phyloP scores from a whole-genome alignment of 1,140 invertebrate species.

The Marisa cornuarietis region DNA sequence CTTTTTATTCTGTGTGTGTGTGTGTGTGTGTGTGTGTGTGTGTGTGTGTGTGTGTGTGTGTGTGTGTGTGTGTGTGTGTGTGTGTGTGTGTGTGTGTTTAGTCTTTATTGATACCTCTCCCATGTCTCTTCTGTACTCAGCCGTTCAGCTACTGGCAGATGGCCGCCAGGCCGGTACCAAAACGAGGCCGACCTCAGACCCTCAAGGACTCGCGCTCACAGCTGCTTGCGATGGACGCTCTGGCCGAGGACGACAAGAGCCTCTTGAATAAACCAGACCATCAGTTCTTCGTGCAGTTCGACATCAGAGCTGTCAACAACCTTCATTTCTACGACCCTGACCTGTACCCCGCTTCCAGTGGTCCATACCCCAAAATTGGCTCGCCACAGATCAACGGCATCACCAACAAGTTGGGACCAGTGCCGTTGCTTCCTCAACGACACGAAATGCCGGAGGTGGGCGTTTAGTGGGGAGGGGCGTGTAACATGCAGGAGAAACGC shows the following conservation, averaged over 20 bases:
- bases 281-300: conserved; percentile 40
- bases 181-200: neutral
- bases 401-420: conserved; percentile 78
- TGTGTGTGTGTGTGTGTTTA: no score
- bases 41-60: no score
- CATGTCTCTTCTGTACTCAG: no score
- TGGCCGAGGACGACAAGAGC: conserved; percentile 39
- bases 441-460: conserved; percentile 75
- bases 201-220: neutral
- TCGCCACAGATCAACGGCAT: conserved; percentile 92
- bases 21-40: no score
- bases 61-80: no score
- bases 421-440: conserved; percentile 79
- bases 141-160: neutral
- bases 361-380: conserved; percentile 70
- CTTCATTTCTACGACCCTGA: conserved; percentile 22
- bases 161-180: neutral
- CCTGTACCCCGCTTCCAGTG: conserved; percentile 25
- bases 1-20: no score
- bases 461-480: no score
- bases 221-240: neutral
- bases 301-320: conserved; percentile 42
- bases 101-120: no score
- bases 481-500: no score
- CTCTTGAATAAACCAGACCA: conserved; percentile 33